Evolutionary conservation across 2,888 invertebrate species (phyloP), one percentile per base, ranked within the genome.

Genomic region (Hemithea aestivaria): DNA sequence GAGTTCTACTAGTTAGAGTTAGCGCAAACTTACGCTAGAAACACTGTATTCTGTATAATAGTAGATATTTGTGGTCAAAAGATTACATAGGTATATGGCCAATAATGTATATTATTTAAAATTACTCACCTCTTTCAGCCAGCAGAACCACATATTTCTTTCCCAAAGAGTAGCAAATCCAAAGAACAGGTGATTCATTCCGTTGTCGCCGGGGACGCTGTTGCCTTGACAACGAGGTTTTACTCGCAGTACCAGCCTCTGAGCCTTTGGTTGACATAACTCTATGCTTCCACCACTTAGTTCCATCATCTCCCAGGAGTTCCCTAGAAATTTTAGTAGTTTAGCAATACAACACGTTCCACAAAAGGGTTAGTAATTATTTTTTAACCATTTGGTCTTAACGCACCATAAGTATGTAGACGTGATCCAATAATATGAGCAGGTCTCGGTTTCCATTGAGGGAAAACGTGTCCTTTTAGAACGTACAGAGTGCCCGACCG

Each of bases 91-190:
- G n/a, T n/a, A n/a, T n/a, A n/a, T n/a, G n/a, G n/a, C n/a, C n/a
- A n/a, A n/a, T n/a, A n/a, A n/a, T n/a, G n/a, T n/a, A n/a, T n/a
- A n/a, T n/a, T n/a, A n/a, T 4, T 16, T 6, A 22, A 27, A 9
- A 5, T 7, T 16, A 62, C 72, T 59, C 73, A 91, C 91, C 88
- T 90, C 88, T 69, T 88, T 88, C 6, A 91, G 68, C 92, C 92
- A 91, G 52, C 77, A 76, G 48, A 87, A 88, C 92, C 92, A 92
- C 61, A 91, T 80, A 53, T 91, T 90, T 54, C 91, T 81, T 61
- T 91, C 91, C 91, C 91, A 91, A 45, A 89, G 80, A 26, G 90
- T 89, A 51, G 88, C 89, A 68, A 91, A 91, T 32, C 92, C 92
- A 1, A 91, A 82, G 60, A 91, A 91, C 27, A 91, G 74, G 55